phyloP scores from a whole-genome alignment of 2,113 vertebrate genomes.

The Neolamprologus devosi region DNA sequence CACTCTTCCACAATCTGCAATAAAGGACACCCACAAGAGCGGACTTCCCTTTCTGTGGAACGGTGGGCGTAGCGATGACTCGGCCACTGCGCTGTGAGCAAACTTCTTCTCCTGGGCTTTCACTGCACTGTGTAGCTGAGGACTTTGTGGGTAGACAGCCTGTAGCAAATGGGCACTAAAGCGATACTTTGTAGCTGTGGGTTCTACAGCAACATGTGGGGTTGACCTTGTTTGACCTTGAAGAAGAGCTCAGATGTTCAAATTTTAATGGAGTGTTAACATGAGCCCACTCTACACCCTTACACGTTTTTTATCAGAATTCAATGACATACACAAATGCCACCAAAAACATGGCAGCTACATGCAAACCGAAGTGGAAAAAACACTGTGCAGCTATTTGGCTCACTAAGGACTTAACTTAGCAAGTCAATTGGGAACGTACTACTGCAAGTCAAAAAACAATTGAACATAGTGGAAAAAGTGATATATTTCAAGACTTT shows the following conservation, averaged over 20 bases:
- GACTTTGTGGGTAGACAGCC: not conserved
- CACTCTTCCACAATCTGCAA: not conserved
- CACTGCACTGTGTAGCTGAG: not conserved
- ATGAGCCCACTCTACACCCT: not conserved
- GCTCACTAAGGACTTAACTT: not conserved
- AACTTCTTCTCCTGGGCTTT: not conserved
- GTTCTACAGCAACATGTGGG: not conserved
- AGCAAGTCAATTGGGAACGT: not conserved
- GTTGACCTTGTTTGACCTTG: not conserved
- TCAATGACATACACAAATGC: not conserved
- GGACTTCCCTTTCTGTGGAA: not conserved
- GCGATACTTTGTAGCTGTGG: not conserved
- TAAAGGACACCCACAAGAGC: not conserved
- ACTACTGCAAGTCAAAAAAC: not conserved
- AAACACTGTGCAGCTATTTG: not conserved
- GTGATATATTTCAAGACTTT: not conserved
- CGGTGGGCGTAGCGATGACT: not conserved
- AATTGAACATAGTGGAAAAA: not conserved
- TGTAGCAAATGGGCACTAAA: not conserved
- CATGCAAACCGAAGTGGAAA: not conserved
- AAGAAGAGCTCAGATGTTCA: not conserved
- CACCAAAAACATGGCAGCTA: not conserved
- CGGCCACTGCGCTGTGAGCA: not conserved
- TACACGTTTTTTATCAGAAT: not conserved
- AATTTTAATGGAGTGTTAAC: not conserved